phyloP scores from a whole-genome alignment of 2,797 vertebrate species.

The Sebastes diaconus region DNA sequence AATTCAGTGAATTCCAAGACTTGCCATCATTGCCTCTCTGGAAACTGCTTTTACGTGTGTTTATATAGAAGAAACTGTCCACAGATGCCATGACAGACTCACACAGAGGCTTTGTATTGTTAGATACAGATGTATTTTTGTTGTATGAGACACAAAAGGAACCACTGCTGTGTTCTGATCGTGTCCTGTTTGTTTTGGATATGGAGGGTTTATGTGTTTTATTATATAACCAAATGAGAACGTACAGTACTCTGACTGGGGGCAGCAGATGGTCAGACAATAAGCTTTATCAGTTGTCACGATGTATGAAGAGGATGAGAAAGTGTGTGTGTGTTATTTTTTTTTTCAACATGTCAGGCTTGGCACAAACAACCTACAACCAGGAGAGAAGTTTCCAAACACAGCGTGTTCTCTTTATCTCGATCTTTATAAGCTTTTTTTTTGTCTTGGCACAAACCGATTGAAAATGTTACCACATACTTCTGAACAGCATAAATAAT shows the following conservation, averaged over 20 bases:
- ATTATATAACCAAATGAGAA: constrained; percentile 67
- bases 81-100: constrained; percentile 47
- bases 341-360: constrained; percentile 17
- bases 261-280: constrained; percentile 38
- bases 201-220: constrained; percentile 57
- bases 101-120: constrained; percentile 62
- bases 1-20: constrained; percentile 96
- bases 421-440: constrained; percentile 28
- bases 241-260: constrained; percentile 21
- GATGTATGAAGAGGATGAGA: background rate
- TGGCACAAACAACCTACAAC: background rate
- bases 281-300: constrained; percentile 62
- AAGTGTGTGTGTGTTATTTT: background rate
- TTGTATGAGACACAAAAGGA: constrained; percentile 51
- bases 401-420: background rate
- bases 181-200: constrained; percentile 50
- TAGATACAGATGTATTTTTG: constrained; percentile 68
- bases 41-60: constrained; percentile 65
- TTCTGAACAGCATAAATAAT: constrained; percentile 8
- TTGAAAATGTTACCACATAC: constrained; percentile 6
- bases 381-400: background rate
- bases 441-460: constrained; percentile 13
- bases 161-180: constrained; percentile 50
- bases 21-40: constrained; percentile 77
- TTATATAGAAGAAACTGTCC: constrained; percentile 51